These are phyloP conservation scores for Catocala sponsa DNA, from an alignment of 2,888 invertebrate species.

Conservation along the genomic window DNA sequence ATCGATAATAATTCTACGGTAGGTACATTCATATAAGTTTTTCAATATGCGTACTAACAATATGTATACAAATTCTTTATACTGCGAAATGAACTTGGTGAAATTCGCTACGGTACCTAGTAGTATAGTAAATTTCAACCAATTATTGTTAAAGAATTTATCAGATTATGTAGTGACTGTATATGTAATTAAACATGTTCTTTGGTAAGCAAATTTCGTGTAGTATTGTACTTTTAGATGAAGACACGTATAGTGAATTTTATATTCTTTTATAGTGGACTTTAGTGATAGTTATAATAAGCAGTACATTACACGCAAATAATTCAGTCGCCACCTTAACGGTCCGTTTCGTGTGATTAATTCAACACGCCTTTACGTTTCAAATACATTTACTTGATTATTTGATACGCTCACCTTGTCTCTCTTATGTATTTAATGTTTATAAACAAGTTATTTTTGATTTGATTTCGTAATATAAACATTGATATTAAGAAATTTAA, in stretches of 20 bases:
- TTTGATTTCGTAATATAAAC: slow-evolving; percentile 5
- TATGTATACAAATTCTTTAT: neutral
- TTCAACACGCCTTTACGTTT: slow-evolving; percentile 1
- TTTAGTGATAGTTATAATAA: neutral
- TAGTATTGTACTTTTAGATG: too few species aligned
- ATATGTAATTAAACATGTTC: too few species aligned
- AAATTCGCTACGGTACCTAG: slow-evolving; percentile 1
- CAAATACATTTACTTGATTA: slow-evolving; percentile 11
- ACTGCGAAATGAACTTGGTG: neutral
- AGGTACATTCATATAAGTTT: neutral
- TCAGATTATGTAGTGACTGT: too few species aligned
- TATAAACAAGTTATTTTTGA: slow-evolving; percentile 19
- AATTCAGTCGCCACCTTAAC: neutral
- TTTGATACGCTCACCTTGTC: slow-evolving; percentile 1
- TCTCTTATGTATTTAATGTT: slow-evolving; percentile 26
- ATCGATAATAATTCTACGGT: neutral
- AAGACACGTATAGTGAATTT: too few species aligned
- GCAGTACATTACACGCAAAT: slow-evolving; percentile 6
- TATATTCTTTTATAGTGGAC: neutral
- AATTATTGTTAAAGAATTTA: neutral
- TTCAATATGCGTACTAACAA: neutral
- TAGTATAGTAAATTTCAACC: neutral
- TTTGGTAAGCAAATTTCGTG: too few species aligned
- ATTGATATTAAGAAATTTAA: neutral
- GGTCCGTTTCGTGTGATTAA: slow-evolving; percentile 10